Conservation (phyloP, 2,888 invertebrate species). For the Ferrisia virgata region DNA sequence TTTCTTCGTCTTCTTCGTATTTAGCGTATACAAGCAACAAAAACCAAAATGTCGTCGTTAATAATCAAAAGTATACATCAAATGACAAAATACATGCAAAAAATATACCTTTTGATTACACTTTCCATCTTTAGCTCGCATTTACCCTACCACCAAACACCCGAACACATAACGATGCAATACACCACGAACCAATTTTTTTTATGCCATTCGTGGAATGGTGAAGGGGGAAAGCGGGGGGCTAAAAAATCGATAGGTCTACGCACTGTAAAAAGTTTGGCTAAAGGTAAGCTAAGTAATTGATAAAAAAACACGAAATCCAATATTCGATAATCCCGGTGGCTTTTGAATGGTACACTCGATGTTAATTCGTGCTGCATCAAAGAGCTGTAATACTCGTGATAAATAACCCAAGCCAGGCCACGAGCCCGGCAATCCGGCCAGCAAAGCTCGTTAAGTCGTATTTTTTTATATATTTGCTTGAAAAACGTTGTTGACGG, state of each 20-base stretch:
- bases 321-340: background rate
- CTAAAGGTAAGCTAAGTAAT: too few species aligned
- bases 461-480: background rate
- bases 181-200: too few species aligned
- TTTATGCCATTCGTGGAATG: too few species aligned
- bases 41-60: background rate
- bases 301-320: background rate
- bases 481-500: background rate
- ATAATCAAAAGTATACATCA: conserved; percentile 9
- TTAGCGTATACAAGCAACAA: background rate
- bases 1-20: background rate
- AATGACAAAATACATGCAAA: background rate
- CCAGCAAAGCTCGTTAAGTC: conserved; percentile 11
- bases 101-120: background rate
- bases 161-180: too few species aligned
- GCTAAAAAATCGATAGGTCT: too few species aligned
- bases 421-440: too few species aligned
- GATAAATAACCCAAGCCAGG: background rate
- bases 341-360: background rate
- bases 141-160: too few species aligned
- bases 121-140: too few species aligned
- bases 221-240: too few species aligned
- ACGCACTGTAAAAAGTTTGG: too few species aligned
- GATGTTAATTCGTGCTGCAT: background rate
- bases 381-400: background rate